phyloP scores from a whole-genome alignment of 2,113 vertebrate species.

The Astur gentilis region DNA sequence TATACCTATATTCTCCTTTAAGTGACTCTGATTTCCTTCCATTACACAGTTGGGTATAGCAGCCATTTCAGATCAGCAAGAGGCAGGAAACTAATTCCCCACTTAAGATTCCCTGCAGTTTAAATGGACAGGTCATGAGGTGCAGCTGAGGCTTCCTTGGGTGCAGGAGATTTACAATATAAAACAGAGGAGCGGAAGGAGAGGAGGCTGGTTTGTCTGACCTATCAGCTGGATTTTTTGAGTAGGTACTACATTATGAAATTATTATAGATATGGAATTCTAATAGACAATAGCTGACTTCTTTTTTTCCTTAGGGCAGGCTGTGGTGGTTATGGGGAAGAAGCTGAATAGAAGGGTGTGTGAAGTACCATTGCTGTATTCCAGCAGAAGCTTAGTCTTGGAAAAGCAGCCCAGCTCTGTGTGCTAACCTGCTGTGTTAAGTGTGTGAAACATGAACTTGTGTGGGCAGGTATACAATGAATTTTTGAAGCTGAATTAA shows the following conservation, averaged over 20 bases:
- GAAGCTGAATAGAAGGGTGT: not conserved
- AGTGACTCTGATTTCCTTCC: not conserved
- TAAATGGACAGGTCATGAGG: not conserved
- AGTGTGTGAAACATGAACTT: fast-evolving
- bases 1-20: not conserved
- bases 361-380: fast-evolving
- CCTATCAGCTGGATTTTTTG: fast-evolving
- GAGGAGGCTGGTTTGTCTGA: fast-evolving
- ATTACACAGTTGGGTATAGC: not conserved
- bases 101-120: not conserved
- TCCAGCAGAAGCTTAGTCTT: not conserved
- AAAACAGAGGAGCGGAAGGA: not conserved
- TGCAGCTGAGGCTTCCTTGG: not conserved
- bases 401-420: not conserved
- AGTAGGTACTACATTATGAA: not conserved
- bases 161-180: not conserved
- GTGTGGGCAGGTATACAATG: fast-evolving
- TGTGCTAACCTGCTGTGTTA: not conserved
- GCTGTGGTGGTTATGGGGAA: not conserved
- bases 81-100: not conserved
- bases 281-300: no score
- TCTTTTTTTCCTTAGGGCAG: not conserved
- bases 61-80: not conserved
- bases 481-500: not conserved
- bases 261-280: not conserved